Evolutionary conservation across 2,888 invertebrate genomes (phyloP).

Genomic region (Brenthis hecate): DNA sequence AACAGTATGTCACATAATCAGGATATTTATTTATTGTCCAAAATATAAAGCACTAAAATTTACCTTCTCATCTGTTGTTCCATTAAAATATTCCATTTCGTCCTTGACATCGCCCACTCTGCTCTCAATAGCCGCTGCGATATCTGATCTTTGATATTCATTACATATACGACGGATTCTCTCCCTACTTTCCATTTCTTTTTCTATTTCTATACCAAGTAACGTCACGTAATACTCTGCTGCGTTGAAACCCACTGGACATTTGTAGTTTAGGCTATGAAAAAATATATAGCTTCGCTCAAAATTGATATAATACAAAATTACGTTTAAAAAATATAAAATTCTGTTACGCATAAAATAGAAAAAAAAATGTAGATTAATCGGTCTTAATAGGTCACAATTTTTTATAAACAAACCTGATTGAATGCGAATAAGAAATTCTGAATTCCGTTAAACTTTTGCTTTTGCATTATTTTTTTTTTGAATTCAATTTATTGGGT

Average conservation of each 20-base stretch:
- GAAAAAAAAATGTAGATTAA: neutral
- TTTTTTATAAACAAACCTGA: too few relatives aligned
- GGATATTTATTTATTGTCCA: neutral
- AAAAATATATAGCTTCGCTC: neutral
- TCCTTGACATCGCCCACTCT: conserved; percentile 68
- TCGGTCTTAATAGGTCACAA: neutral
- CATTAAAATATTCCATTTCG: conserved; percentile 71
- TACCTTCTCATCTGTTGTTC: conserved; percentile 64
- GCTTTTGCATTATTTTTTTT: too few relatives aligned
- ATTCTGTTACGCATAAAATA: neutral
- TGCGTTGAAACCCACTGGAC: conserved; percentile 90
- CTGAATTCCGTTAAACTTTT: too few relatives aligned
- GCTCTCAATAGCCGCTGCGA: conserved; percentile 63
- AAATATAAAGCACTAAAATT: conserved; percentile 3
- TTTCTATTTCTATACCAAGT: conserved; percentile 72
- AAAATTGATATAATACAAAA: neutral
- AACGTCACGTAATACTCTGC: conserved; percentile 91
- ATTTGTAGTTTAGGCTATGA: conserved; percentile 83
- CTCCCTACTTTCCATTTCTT: conserved; percentile 68
- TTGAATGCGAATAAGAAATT: too few relatives aligned
- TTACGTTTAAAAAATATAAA: too few relatives aligned
- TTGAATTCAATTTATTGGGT: too few relatives aligned
- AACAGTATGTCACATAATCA: too few relatives aligned
- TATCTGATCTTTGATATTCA: conserved; percentile 77
- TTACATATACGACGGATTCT: conserved; percentile 80